Percentiles rank a stretch among this genome's conserved stretches.
Evolutionary conservation across 1,140 invertebrate genomes (phyloP).

Genomic region (Kradibia gibbosae): DNA sequence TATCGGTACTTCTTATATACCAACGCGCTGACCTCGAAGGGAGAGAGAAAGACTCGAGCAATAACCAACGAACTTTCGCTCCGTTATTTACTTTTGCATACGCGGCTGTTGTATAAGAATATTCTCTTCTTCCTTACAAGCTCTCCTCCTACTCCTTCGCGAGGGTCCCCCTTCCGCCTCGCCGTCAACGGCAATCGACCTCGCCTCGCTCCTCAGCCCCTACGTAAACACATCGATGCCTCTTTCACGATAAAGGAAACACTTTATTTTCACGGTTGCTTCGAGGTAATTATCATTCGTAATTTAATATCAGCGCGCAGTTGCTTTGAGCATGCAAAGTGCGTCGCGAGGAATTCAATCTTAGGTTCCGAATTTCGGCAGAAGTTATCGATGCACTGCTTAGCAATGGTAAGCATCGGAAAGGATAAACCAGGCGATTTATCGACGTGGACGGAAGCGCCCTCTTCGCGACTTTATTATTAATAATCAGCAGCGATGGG

Average conservation of each 20-base stretch:
- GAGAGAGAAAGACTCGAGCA: slow-evolving; percentile 2
- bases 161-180: too few species aligned
- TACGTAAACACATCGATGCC: not conserved
- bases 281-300: not conserved
- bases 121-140: not conserved
- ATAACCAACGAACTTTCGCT: slow-evolving; percentile 49
- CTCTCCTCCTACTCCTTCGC: too few species aligned
- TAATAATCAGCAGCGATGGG: too few species aligned
- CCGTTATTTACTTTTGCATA: slow-evolving; percentile 34
- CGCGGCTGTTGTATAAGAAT: not conserved
- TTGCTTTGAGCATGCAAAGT: not conserved
- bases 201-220: too few species aligned
- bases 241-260: not conserved
- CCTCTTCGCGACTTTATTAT: too few species aligned
- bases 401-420: too few species aligned
- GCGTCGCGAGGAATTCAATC: too few species aligned
- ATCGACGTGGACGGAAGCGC: too few species aligned
- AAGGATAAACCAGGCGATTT: too few species aligned
- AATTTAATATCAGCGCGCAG: not conserved
- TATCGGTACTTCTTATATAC: slow-evolving; percentile 28
- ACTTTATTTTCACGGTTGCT: not conserved
- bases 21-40: slow-evolving; percentile 17
- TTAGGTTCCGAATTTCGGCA: too few species aligned
- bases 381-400: too few species aligned
- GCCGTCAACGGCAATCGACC: too few species aligned